Percentiles rank a stretch among this genome's conserved stretches.
phyloP scores from a whole-genome alignment of 2,113 vertebrate species.

The Noturus placidus region DNA sequence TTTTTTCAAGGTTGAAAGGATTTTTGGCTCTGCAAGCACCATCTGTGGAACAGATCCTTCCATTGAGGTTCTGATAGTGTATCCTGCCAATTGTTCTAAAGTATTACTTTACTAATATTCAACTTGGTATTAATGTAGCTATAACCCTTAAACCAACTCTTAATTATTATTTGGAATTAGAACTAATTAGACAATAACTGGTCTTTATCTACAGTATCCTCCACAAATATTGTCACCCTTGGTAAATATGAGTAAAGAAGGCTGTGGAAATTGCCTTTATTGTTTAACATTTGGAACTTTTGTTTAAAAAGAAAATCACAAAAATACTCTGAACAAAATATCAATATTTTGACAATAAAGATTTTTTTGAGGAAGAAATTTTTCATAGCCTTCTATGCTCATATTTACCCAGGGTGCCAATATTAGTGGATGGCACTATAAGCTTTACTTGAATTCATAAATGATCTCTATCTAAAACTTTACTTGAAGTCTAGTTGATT shows the following conservation, averaged over 20 bases:
- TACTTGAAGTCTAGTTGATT: not conserved
- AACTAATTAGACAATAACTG: not conserved
- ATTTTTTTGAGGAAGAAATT: too few relatives aligned
- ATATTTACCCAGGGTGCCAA: too few relatives aligned
- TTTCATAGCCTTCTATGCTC: too few relatives aligned
- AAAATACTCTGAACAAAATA: too few relatives aligned
- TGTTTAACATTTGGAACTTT: too few relatives aligned
- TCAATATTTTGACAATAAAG: too few relatives aligned
- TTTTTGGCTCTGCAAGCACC: constrained; percentile 32
- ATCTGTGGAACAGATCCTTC: constrained; percentile 41
- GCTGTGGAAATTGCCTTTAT: too few relatives aligned
- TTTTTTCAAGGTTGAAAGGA: constrained; percentile 35
- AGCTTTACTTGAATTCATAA: not conserved
- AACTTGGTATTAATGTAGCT: not conserved
- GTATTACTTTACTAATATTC: constrained; percentile 26
- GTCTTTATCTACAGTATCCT: too few relatives aligned
- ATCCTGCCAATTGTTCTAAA: constrained; percentile 21
- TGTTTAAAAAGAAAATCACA: too few relatives aligned
- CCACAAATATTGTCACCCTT: too few relatives aligned
- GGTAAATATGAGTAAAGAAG: too few relatives aligned
- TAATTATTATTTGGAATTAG: not conserved
- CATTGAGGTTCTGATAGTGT: constrained; percentile 29
- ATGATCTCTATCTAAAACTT: not conserved
- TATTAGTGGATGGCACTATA: not conserved
- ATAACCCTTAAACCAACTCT: not conserved